These are phyloP conservation scores for Eilema caniola DNA, from an alignment of 2,888 invertebrate species.

Conservation along the genomic window DNA sequence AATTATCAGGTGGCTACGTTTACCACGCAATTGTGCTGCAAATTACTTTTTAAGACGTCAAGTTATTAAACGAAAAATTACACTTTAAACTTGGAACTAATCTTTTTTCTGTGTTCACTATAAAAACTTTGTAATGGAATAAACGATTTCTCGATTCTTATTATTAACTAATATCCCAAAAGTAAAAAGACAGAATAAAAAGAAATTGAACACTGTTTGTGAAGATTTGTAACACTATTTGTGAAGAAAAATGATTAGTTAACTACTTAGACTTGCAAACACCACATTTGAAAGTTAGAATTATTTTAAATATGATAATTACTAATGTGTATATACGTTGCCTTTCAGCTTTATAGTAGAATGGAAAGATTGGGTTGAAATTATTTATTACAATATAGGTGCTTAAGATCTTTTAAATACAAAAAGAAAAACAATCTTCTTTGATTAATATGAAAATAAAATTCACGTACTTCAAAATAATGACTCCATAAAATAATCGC, in stretches of 20 bases:
- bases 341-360: background rate
- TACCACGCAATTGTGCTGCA: conserved; percentile 37
- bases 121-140: background rate
- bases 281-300: background rate
- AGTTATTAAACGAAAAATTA: conserved; percentile 21
- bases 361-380: background rate
- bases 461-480: background rate
- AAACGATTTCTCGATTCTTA: background rate
- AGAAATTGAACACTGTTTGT: too few species aligned
- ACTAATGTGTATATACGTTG: background rate
- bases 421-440: too few species aligned
- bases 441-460: background rate
- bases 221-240: background rate
- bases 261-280: background rate
- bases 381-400: background rate
- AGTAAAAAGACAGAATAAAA: background rate
- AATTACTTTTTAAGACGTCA: conserved; percentile 45
- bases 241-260: background rate
- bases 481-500: conserved; percentile 13
- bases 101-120: background rate
- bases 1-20: conserved; percentile 47
- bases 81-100: background rate
- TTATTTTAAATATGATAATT: too few species aligned
- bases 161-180: background rate
- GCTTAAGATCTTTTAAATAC: too few species aligned